These are phyloP conservation scores for Opisthograptis luteolata DNA, from an alignment of 2,888 invertebrate species.

Conservation along the genomic window DNA sequence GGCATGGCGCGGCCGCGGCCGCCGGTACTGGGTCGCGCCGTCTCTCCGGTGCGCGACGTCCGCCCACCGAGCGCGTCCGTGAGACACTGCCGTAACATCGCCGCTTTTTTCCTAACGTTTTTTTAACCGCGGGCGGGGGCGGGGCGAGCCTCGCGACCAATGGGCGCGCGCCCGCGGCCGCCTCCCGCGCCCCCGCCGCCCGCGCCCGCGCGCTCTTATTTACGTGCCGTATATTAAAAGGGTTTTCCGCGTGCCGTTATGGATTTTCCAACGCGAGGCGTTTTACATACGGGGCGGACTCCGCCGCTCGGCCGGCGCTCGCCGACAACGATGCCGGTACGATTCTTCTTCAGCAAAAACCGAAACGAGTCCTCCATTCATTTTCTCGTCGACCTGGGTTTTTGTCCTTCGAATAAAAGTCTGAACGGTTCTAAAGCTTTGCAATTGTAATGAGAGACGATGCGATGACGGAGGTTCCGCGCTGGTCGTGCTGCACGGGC, in stretches of 20 bases:
- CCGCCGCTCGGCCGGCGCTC: slow-evolving; percentile 18
- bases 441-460: slow-evolving; percentile 36
- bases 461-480: slow-evolving; percentile 3
- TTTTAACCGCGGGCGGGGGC: slow-evolving; percentile 71
- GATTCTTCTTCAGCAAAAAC: slow-evolving; percentile 32
- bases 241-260: slow-evolving; percentile 84
- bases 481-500: not conserved
- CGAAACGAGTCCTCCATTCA: slow-evolving; percentile 40
- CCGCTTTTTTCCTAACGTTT: slow-evolving; percentile 71
- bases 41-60: slow-evolving; percentile 65
- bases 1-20: slow-evolving; percentile 85
- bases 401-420: slow-evolving; percentile 34
- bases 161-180: slow-evolving; percentile 52
- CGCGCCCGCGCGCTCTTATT: slow-evolving; percentile 67
- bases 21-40: slow-evolving; percentile 82
- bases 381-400: slow-evolving; percentile 37
- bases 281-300: slow-evolving; percentile 67
- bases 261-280: slow-evolving; percentile 74
- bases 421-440: slow-evolving; percentile 35
- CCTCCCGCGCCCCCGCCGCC: slow-evolving; percentile 44
- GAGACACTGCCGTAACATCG: slow-evolving; percentile 75
- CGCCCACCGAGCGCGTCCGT: slow-evolving; percentile 74
- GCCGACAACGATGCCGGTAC: slow-evolving; percentile 21
- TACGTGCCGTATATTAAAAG: slow-evolving; percentile 84
- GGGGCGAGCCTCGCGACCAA: slow-evolving; percentile 68